Evolutionary conservation across 2,113 vertebrate species (phyloP), one percentile per base, ranked within the genome.

Genomic region (Chitala chitala): DNA sequence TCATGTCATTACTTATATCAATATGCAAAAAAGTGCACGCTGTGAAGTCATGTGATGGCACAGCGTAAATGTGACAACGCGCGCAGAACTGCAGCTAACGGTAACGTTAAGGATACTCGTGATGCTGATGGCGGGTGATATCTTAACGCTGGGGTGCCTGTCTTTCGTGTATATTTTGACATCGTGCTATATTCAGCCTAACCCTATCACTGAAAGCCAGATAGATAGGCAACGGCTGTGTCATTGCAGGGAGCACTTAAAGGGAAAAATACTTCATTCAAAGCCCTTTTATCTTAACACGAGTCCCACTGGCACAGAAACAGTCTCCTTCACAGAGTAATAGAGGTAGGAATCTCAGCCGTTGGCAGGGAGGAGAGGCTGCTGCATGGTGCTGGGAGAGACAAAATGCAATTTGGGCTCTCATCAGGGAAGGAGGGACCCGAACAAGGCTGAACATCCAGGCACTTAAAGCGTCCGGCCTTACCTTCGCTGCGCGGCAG

Each of bases 351-450:
- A 92, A 91, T 89, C 85, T 87, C 82, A 86, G 88, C 85, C 89
- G 91, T 86, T 89, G 91, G 92, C 91, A 91, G 90, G 90, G 89
- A 92, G 91, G 87, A 85, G 84, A 86, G 76, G 86, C 86, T 84
- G 87, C 86, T 87, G 86, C 88, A 85, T 90, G 88, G 89, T 89
- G 91, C 91, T 90, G 90, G 91, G 90, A 88, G 90, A 91, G 87
- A 88, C 87, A 89, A 87, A 92, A 93, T 89, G 92, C 91, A 93
- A 93, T 93, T 93, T 93, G 92, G 86, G 88, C 87, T 93, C 91
- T 89, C 92, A 92, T 91, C 91, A 91, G 92, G 89, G 87, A 91
- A 85, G 86, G 80, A 71, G 44, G 87, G 85, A 87, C 84, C 87
- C 84, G 88, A 90, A 92, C 90, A 92, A 92, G 92, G 92, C 89